Evolutionary conservation across 2,797 vertebrate species (phyloP).

Genomic region (Anabacerthia variegaticeps): DNA sequence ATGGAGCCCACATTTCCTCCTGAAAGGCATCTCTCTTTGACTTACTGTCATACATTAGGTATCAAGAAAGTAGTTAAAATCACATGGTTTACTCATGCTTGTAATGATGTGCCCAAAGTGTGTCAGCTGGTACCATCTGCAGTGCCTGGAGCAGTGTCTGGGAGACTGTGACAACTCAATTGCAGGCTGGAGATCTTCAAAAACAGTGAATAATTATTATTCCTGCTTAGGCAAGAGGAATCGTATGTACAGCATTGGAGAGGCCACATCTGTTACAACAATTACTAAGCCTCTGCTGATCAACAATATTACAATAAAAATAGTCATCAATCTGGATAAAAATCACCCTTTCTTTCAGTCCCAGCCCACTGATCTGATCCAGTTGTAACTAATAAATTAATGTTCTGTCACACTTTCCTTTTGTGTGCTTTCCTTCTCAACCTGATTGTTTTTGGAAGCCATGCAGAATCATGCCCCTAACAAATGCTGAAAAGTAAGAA

Average conservation of each 20-base stretch:
- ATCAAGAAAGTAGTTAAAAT: conserved; percentile 50
- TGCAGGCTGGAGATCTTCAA: conserved; percentile 71
- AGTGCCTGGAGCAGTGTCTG: conserved; percentile 74
- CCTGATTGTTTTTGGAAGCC: neutral
- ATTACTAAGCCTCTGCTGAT: conserved; percentile 57
- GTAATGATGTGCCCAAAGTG: conserved; percentile 57
- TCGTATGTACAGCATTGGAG: conserved; percentile 20
- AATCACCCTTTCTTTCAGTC: conserved; percentile 44
- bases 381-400: conserved; percentile 7
- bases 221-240: conserved; percentile 50
- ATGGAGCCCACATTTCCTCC: neutral
- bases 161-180: conserved; percentile 77
- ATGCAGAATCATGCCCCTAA: neutral
- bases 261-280: conserved; percentile 75
- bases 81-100: conserved; percentile 72
- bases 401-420: neutral
- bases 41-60: neutral
- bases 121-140: conserved; percentile 78
- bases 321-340: conserved; percentile 69
- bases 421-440: neutral
- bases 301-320: conserved; percentile 70
- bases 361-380: conserved; percentile 15
- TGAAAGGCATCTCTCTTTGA: neutral
- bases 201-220: conserved; percentile 71
- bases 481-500: neutral